These are phyloP conservation scores for Salvelinus namaycush DNA, from an alignment of 2,113 vertebrate genomes.

Conservation along the genomic window DNA sequence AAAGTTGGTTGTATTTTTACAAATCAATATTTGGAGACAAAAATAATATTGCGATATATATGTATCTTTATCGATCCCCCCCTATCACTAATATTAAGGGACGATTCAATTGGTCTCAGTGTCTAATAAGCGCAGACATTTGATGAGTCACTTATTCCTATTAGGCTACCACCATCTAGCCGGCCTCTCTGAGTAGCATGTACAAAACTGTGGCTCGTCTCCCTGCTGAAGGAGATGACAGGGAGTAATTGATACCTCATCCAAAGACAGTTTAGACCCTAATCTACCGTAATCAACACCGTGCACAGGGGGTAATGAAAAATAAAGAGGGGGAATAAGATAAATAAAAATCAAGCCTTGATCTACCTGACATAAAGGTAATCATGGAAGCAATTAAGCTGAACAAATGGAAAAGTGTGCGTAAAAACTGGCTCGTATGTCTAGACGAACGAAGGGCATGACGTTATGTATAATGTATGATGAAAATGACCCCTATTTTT, in stretches of 20 bases:
- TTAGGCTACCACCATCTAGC: neutral
- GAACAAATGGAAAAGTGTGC: conserved; percentile 31
- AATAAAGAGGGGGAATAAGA: conserved; percentile 19
- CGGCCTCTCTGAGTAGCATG: conserved; percentile 10
- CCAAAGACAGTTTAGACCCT: conserved; percentile 48
- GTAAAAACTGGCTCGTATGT: conserved; percentile 7
- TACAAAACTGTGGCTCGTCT: neutral
- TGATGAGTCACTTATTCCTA: neutral
- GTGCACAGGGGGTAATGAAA: conserved; percentile 33
- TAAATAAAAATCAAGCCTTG: conserved; percentile 28
- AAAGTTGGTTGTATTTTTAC: no score
- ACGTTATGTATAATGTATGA: conserved; percentile 80
- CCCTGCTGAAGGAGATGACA: neutral
- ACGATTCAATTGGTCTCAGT: neutral
- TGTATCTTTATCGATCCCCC: no score
- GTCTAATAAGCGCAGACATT: neutral
- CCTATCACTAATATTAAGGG: no score
- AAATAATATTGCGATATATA: no score
- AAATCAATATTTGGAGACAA: no score
- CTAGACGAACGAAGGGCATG: conserved; percentile 75
- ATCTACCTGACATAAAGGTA: conserved; percentile 64
- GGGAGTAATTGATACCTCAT: conserved; percentile 42
- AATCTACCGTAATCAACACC: conserved; percentile 44
- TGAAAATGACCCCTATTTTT: conserved; percentile 84
- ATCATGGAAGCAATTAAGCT: conserved; percentile 70